Conservation (phyloP, 2,797 vertebrate genomes). For the Sebastes paucispinis region DNA sequence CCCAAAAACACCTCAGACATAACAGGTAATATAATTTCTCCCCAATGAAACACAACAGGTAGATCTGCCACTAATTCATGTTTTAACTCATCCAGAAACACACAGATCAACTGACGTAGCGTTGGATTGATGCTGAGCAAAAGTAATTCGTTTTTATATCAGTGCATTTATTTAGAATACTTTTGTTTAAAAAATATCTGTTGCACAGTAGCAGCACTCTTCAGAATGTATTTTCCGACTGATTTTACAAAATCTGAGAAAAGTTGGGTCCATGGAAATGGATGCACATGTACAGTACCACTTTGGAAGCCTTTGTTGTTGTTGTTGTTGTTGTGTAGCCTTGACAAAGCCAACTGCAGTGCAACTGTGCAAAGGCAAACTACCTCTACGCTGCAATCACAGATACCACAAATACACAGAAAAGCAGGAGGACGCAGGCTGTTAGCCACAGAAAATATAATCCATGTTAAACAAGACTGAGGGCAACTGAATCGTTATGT, state of each 20-base stretch:
- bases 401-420: conserved; percentile 37
- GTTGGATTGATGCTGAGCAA: conserved; percentile 40
- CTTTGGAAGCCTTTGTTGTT: conserved; percentile 28
- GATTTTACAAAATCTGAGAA: conserved; percentile 31
- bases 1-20: conserved; percentile 46
- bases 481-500: background rate
- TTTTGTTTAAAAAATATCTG: conserved; percentile 50
- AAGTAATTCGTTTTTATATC: conserved; percentile 31
- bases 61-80: conserved; percentile 19
- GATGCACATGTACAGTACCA: conserved; percentile 19
- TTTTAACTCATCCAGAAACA: conserved; percentile 37
- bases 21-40: conserved; percentile 22
- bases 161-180: conserved; percentile 34
- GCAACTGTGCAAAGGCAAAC: conserved; percentile 30
- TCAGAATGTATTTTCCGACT: conserved; percentile 24
- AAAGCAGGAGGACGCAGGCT: conserved; percentile 21
- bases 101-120: conserved; percentile 35
- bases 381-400: conserved; percentile 37
- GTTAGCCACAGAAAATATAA: conserved; percentile 40
- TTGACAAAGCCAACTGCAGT: conserved; percentile 32
- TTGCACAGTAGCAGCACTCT: conserved; percentile 46
- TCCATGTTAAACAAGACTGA: conserved; percentile 18
- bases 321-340: background rate
- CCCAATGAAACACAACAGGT: conserved; percentile 5
- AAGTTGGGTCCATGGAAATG: conserved; percentile 10